These are phyloP conservation scores for Oryzaephilus surinamensis DNA, from an alignment of 1,140 invertebrate genomes.

Conservation along the genomic window DNA sequence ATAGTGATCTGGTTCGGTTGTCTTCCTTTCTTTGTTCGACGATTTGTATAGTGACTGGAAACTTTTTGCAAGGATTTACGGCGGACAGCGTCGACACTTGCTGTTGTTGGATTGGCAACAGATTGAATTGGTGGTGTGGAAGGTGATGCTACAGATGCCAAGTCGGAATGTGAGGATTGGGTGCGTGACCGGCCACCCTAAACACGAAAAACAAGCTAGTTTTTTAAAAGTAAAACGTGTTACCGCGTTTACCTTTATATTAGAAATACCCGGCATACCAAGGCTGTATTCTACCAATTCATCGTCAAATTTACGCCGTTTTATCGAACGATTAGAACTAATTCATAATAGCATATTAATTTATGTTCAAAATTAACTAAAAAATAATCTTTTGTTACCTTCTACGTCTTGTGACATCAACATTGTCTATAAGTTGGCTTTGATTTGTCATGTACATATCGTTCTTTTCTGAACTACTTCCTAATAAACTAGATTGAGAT, in stretches of 20 bases:
- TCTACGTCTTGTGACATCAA: constrained; percentile 20
- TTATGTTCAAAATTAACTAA: constrained; percentile 7
- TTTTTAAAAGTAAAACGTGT: not conserved
- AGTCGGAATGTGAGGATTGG: constrained; percentile 35
- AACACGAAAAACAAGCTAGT: constrained; percentile 21
- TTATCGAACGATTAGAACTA: constrained; percentile 87
- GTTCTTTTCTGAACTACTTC: too few relatives aligned
- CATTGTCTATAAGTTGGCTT: constrained; percentile 8
- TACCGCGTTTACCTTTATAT: constrained; percentile 36
- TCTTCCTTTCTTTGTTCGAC: constrained; percentile 42
- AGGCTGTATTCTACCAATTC: constrained; percentile 85
- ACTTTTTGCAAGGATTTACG: constrained; percentile 25
- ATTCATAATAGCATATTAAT: constrained; percentile 18
- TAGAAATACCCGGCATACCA: constrained; percentile 51
- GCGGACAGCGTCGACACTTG: not conserved
- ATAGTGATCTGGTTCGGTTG: constrained; percentile 53
- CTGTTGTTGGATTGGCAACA: constrained; percentile 4
- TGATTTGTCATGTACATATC: too few relatives aligned
- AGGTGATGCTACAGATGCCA: not conserved
- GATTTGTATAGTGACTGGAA: constrained; percentile 17
- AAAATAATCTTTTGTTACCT: constrained; percentile 19
- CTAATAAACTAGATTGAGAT: too few relatives aligned
- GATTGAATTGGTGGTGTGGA: constrained; percentile 26
- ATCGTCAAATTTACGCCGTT: constrained; percentile 92
- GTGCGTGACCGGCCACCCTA: constrained; percentile 36